Percentiles rank a stretch among this genome's conserved stretches.
These are phyloP conservation scores for Nothoprocta pentlandii DNA, from an alignment of 2,113 vertebrate genomes.

Conservation along the genomic window DNA sequence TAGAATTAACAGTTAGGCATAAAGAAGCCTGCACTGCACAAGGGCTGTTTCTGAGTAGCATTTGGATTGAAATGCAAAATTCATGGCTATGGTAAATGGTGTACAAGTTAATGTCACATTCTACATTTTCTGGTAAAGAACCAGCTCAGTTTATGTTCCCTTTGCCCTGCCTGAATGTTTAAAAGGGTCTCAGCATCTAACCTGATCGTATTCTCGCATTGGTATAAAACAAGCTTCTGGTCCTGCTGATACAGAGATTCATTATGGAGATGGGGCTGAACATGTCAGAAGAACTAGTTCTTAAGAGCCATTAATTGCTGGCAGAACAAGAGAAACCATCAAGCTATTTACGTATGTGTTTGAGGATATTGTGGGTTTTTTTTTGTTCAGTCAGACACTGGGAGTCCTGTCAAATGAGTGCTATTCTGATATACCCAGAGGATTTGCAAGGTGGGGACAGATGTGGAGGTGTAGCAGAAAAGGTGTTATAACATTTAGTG, in stretches of 20 bases:
- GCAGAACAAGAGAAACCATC: not conserved
- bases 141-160: not conserved
- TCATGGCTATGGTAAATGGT: not conserved
- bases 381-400: not conserved
- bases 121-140: not conserved
- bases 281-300: not conserved
- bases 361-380: not conserved
- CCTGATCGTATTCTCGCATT: not conserved
- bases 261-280: not conserved
- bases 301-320: not conserved
- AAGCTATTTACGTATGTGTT: fast-evolving
- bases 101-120: not conserved
- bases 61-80: not conserved
- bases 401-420: not conserved
- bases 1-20: not conserved
- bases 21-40: not conserved
- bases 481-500: fast-evolving
- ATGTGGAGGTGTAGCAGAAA: not conserved
- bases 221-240: not conserved
- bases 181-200: not conserved
- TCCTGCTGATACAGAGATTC: not conserved
- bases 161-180: not conserved
- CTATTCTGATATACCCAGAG: not conserved
- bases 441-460: not conserved
- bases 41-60: not conserved